Base-by-base conservation (phyloP, 1,140 invertebrate genomes). In the Euborellia annulipes region DNA sequence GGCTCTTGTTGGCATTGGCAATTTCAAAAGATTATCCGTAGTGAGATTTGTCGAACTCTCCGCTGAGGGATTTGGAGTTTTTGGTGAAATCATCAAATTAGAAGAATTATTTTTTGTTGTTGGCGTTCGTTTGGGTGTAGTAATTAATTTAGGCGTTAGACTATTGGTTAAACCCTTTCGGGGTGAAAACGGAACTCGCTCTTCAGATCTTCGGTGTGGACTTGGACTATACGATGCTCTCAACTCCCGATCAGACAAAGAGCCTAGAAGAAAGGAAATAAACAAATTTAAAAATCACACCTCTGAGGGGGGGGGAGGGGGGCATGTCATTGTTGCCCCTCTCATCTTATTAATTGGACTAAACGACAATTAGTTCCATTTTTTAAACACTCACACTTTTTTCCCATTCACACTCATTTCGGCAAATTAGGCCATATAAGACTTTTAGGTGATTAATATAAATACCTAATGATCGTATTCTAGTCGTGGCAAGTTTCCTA, bases 11-110 rank as follows among this genome's bases (percentile, higher is more conserved):
- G 77, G 74, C n/a, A 85, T 74, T 14, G 77, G 74, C n/a, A 85
- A 66, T 56, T 85, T 76, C 11, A 87, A 62, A 21, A 87, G 65
- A 65, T 86, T 78, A 59, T 86, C 82, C 7, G 83, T 86, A 0
- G 85, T 62, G 8, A 72, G 73, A 39, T 67, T 62, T 13, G 58
- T 49, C 9, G 53, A 42, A 52, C 49, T 54, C 44, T 48, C 49
- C 58, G 51, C 59, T 54, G 50, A 51, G 44, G 58, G 47, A 48
- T 49, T 52, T 6, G 51, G 50, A 8, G 52, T 52, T 23, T 50
- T 49, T 51, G 47, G 54, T 48, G 46, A 52, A 44, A 42, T 49
- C 52, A 21, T n/a, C 1, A 16, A 9, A 19, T 30, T 45, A 22
- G 30, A 21, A 11, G n/a, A 8, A 36, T 3, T 40, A 3, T 49